Evolutionary conservation across 2,888 invertebrate genomes (phyloP), one percentile per base, ranked within the genome.

Genomic region (Molorchus minor): DNA sequence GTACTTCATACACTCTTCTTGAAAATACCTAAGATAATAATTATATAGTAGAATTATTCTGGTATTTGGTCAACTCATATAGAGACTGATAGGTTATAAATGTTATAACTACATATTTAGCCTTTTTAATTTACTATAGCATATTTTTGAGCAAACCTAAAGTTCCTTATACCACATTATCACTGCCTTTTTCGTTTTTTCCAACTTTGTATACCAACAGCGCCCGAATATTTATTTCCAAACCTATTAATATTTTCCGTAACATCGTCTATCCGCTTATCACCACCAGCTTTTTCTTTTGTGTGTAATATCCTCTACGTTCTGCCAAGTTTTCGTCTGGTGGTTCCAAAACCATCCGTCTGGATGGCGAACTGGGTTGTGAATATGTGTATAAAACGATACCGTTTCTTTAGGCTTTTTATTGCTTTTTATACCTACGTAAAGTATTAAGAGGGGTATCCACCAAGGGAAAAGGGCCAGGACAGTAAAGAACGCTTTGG

Each of bases 391-490:
- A 56, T 79, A 75, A 63, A 74, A 71, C 13, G 72, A 60, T 15
- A 78, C 65, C 0, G 69, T 60, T 16, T 71, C 69, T 46, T 74
- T 71, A 8, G 72, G 70, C 40, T 73, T 70, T 30, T 72, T 68
- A 3, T 68, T 67, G 38, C 62, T 66, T 51, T 70, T 75, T 2
- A 70, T 58, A n/a, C 72, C 69, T 2, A 74, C 70, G 54, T 67
- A 76, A 8, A 81, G 75, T 36, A 83, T 75, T 8, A 81, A 71
- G 2, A 80, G 82, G 0, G 88, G 86, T 59, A 88, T 80, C 65
- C 86, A 83, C 84, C 85, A 89, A 0, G 88, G 89, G 55, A 88
- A 85, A 62, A 89, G 78, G 40, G 88, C 82, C 0, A 88, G 82
- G 0, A 87, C 84, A 12, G 87, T 74, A 0, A 88, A 85, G 10